Evolutionary conservation across 2,113 vertebrate species (phyloP), one percentile per base, ranked within the genome.

Genomic region (Melanerpes aurifrons): DNA sequence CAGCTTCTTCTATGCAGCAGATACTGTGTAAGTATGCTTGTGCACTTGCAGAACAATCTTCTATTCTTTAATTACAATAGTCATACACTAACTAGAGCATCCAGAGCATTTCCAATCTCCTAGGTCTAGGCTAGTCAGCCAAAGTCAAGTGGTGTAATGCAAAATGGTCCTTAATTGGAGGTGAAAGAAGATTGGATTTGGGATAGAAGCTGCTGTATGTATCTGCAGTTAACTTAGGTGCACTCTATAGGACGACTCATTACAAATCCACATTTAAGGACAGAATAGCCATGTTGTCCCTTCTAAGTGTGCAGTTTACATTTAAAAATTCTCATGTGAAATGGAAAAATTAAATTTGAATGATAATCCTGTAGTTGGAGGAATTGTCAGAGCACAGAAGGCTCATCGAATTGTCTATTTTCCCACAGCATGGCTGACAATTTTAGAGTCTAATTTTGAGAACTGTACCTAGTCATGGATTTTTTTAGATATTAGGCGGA

Each of bases 21-120:
- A 69, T 29, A 54, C 15, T 0, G 0, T 14, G 3, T 64, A 45
- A 80, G 9, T 12, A 50, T 18, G 11, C 35, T 50, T 25, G 21
- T 13, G 32, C 26, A 45, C 4, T 32, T 62, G 21, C 26, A 56
- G 48, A 71, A 15, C 50, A 53, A 25, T 53, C 50, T 24, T 53
- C 12, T 24, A 24, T 53, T 53, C 22, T 58, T 43, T 37, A 69
- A 53, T 43, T 50, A 15, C 29, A 70, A 31, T n/a, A 12, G 11
- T 58, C 75, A 2, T 37, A 22, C 29, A 45, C 15, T n/a, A 37
- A 16, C 11, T 18, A 17, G 62, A 69, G 12, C 32, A 43, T 32
- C 74, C 45, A 70, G 70, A 67, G 32, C 28, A 28, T 59, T 94
- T 78, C 53, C 43, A 61, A 40, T 40, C 37, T 90, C 76, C 47